Conservation (phyloP, 2,888 invertebrate genomes). For the Aphrophora alni region DNA sequence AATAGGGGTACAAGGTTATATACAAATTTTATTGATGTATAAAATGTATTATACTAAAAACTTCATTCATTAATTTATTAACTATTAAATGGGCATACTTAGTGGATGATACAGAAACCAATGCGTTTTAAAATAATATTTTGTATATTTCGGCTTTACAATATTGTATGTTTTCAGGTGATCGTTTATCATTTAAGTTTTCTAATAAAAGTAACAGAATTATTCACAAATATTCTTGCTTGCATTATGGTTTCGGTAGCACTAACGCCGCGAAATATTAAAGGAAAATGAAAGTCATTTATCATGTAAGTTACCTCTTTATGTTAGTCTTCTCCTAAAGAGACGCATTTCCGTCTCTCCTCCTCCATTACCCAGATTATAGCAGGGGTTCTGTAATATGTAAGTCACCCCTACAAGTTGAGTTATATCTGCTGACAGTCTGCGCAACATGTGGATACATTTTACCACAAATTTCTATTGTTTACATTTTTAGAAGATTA, state of each 20-base stretch:
- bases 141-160: no score
- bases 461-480: neutral
- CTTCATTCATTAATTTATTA: no score
- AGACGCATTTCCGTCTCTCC: conserved; percentile 1
- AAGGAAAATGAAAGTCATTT: conserved; percentile 9
- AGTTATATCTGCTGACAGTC: neutral
- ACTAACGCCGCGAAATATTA: neutral
- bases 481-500: neutral
- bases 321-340: neutral
- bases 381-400: neutral
- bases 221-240: neutral
- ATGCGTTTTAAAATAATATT: no score
- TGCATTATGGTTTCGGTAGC: neutral
- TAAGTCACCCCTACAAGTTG: neutral
- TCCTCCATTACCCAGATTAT: conserved; percentile 6
- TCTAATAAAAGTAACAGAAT: neutral
- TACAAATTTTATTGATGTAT: no score
- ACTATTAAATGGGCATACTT: no score
- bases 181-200: neutral
- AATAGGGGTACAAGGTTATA: no score
- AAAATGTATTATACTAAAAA: no score
- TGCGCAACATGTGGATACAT: neutral
- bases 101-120: no score
- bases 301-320: conserved; percentile 9
- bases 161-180: neutral